Base-by-base conservation (phyloP, 2,888 invertebrate species). In the Apamea sordens region DNA sequence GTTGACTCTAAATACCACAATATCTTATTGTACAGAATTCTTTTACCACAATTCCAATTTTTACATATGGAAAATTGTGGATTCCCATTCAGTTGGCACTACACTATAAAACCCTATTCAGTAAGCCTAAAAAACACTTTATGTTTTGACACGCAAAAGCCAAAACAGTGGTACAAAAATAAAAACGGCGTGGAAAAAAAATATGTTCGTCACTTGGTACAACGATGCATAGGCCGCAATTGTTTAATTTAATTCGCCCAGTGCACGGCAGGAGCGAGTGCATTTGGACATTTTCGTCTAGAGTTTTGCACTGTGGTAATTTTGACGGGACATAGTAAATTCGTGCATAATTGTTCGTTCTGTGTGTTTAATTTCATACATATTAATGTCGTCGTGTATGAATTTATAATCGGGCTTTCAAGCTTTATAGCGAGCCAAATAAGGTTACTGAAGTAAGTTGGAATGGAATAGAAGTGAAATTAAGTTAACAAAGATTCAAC, bases 211-310 rank as follows among this genome's bases (percentile, higher is more conserved):
- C 28, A 53, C 73, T 50, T 65, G 53, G 63, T 73, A 79, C 65
- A 77, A 73, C 75, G 61, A 78, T 79, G 82, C 85, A 85, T 65
- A 79, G 79, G 71, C 82, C 86, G 59, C 80, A 89, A 88, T 89
- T 76, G 88, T 84, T 86, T 79, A 90, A 91, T 90, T 88, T 83
- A 84, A 89, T 88, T 77, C 56, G 59, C 53, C 53, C 63, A 10
- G 44, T 41, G 59, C 64, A 56, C 13, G n/a, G 3, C 24, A 68
- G 41, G 5, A n/a, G 36, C 7, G 76, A 79, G n/a, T 71, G 56
- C 69, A 77, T 88, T 85, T 79, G 64, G 69, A 79, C 41, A 73
- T 82, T 85, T 78, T 69, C 65, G 64, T 70, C 28, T n/a, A 47
- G 53, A 72, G 15, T 84, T 87, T 36, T 68, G 63, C 61, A 80